Evolutionary conservation across 2,797 vertebrate genomes (phyloP).

Genomic region (Limosa lapponica): DNA sequence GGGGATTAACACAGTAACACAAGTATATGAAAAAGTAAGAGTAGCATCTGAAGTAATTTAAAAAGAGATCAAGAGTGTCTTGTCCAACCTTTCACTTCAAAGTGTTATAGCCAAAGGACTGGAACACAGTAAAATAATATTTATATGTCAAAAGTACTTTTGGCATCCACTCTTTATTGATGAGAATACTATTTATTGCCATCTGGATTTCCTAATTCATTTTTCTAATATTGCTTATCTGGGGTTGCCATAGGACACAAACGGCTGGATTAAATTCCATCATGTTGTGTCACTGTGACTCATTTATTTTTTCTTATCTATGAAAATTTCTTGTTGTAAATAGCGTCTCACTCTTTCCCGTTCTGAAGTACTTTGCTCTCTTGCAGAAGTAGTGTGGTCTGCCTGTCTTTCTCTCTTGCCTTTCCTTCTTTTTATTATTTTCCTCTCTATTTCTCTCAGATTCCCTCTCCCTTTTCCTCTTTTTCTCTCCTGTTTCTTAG

Average conservation of each 20-base stretch:
- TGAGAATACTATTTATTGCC: constrained; percentile 33
- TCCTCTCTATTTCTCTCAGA: background rate
- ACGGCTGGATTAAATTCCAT: constrained; percentile 60
- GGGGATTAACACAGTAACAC: background rate
- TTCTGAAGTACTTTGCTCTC: background rate
- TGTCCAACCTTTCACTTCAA: background rate
- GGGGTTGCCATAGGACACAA: constrained; percentile 50
- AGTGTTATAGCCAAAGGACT: background rate
- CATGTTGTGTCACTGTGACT: constrained; percentile 59
- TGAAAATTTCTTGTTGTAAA: constrained; percentile 60
- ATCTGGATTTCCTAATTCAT: constrained; percentile 22
- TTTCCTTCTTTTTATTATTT: background rate
- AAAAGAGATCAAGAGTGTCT: background rate
- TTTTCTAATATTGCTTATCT: constrained; percentile 50
- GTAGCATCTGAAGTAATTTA: background rate
- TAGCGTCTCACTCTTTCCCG: background rate
- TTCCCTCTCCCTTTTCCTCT: background rate
- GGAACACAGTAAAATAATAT: background rate
- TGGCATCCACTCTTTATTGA: constrained; percentile 57
- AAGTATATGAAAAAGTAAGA: background rate
- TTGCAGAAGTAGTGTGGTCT: background rate
- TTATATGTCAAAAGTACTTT: constrained; percentile 12
- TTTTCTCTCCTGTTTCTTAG: background rate
- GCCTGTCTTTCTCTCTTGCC: background rate
- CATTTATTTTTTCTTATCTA: constrained; percentile 67